These are phyloP conservation scores for Drosophila buzzatii DNA, from an alignment of 2,888 invertebrate genomes.

Conservation along the genomic window DNA sequence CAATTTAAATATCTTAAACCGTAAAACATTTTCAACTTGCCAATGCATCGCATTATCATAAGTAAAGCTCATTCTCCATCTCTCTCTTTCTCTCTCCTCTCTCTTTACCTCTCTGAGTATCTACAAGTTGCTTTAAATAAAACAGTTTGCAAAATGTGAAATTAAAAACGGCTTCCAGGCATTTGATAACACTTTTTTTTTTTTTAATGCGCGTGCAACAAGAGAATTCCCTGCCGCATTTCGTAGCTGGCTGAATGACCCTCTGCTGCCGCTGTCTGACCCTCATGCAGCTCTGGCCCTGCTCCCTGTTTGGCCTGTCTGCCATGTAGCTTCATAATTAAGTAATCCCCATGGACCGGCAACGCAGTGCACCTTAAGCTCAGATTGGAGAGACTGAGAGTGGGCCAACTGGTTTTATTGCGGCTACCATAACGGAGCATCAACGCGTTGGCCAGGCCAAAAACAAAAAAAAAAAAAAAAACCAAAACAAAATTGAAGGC, in stretches of 20 bases:
- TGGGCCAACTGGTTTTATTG: constrained; percentile 62
- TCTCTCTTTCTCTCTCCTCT: too few species aligned
- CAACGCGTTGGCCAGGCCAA: constrained; percentile 37
- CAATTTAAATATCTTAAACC: too few species aligned
- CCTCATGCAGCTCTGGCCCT: constrained; percentile 1
- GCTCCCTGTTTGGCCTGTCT: constrained; percentile 29
- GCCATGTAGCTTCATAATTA: constrained; percentile 69
- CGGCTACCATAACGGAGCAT: constrained; percentile 58
- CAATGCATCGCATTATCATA: background rate
- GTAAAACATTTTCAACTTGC: background rate
- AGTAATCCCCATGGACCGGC: constrained; percentile 68
- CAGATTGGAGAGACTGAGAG: constrained; percentile 45
- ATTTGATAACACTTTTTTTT: constrained; percentile 32
- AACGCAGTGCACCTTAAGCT: constrained; percentile 69
- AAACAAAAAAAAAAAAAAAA: background rate
- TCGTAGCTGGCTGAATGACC: background rate
- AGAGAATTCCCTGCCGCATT: constrained; percentile 23
- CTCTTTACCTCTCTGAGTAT: too few species aligned
- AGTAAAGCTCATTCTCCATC: background rate
- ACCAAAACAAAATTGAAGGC: constrained; percentile 38
- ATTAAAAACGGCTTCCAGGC: constrained; percentile 28
- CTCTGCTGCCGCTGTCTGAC: constrained; percentile 5
- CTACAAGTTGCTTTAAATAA: background rate
- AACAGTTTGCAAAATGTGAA: constrained; percentile 18
- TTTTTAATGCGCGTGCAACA: constrained; percentile 15